phyloP scores from a whole-genome alignment of 23 tunicate species.

The Corella eumyota region DNA sequence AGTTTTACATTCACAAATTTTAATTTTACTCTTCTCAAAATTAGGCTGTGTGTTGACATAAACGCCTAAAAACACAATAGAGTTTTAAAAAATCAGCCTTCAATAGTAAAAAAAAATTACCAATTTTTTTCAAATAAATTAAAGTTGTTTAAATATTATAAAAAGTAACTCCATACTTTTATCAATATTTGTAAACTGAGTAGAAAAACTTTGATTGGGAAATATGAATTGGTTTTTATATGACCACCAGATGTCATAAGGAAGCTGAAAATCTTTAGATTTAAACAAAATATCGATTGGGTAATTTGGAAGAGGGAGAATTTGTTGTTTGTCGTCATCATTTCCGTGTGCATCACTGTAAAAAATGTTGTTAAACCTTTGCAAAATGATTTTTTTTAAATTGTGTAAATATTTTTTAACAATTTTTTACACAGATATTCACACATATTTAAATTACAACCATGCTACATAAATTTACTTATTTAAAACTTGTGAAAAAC shows the following conservation, averaged over 20 bases:
- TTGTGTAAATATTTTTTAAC: not conserved
- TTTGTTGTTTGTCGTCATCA: conserved; percentile 8
- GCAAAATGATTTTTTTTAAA: not conserved
- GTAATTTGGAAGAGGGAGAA: conserved; percentile 53
- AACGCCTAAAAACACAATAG: not conserved
- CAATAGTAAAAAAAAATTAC: too few relatives aligned
- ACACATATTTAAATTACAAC: not conserved
- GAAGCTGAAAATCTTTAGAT: conserved; percentile 54
- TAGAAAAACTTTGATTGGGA: conserved; percentile 17
- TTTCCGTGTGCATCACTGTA: conserved; percentile 1
- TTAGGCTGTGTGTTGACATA: conserved; percentile 21
- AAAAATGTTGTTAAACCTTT: not conserved
- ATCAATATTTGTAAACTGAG: conserved; percentile 15
- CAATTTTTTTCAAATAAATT: too few relatives aligned
- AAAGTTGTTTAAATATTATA: not conserved
- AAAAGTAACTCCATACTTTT: conserved; percentile 27
- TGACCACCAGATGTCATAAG: conserved; percentile 60
- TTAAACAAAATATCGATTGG: conserved; percentile 32
- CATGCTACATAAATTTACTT: not conserved
- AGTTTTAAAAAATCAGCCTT: not conserved
- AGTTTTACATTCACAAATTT: conserved; percentile 38
- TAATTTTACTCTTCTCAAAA: conserved; percentile 3
- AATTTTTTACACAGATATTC: not conserved
- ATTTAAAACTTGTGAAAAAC: not conserved
- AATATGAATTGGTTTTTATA: conserved; percentile 22